Base-by-base conservation (phyloP, 2,888 invertebrate species). In the Apantesis nais region DNA sequence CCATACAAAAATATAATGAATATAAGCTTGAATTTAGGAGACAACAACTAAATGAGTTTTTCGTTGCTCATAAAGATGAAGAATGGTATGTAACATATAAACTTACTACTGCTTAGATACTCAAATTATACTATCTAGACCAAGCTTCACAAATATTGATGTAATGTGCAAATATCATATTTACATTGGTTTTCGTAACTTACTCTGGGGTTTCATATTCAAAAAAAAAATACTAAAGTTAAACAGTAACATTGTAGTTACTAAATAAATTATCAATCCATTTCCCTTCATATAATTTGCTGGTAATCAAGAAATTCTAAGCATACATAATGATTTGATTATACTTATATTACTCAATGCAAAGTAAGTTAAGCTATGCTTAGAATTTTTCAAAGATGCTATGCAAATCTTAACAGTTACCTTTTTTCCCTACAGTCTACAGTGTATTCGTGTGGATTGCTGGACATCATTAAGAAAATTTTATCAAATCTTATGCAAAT, bases 61-160 rank as follows among this genome's bases (percentile, higher is more conserved):
- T 99, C 95, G 97, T 99, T 85, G 98, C 98, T 63, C 99, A 99
- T 95, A 99, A 99, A 95, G 99, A 99, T 88, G 99, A 99, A 93
- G 99, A 99, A 97, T 99, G 99, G 99, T 99, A 96, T 96, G 98
- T 93, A 68, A 65, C 25, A 39, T 75, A 55, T 25, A 55, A 25
- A 14, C 29, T 58, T 58, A 58, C 25, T 12, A 55, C 55, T 14
- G n/a, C 67, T 68, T 61, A 70, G 9, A 52, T 9, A 71, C 62
- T 39, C 70, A 66, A 61, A 65, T 41, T 41, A 62, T 70, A 62
- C 52, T 70, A 14, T 62, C 41, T 72, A 71, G 61, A 37, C 41
- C 73, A 58, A 29, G 14, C 66, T 37, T 71, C 66, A 48, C 66
- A 68, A 48, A 71, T 52, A 73, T 79, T 37, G 69, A 73, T 69